Evolutionary conservation across 2,113 vertebrate genomes (phyloP), one percentile per base, ranked within the genome.

Genomic region (Anguilla rostrata): DNA sequence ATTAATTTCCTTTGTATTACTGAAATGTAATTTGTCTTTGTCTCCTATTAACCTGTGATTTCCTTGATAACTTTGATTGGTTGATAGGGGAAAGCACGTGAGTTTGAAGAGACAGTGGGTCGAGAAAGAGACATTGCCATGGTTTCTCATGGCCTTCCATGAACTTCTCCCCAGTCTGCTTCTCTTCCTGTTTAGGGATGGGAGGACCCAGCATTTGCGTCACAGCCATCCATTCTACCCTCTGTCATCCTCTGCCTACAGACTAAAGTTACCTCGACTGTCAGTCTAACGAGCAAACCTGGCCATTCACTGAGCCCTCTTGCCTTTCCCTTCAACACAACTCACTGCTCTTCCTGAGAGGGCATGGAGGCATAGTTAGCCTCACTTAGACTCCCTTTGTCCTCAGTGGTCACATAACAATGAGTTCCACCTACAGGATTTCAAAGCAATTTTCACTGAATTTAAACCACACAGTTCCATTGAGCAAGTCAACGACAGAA

Each of bases 161-260:
- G 78, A 39, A 40, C 78, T 80, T 41, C 16, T 40, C 78, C 39
- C 40, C 40, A 80, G 78, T 14, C 78, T 41, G 78, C 18, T 80
- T 41, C 78, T 18, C 78, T 39, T 80, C 78, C 78, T 80, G 78
- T 80, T 80, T 80, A 80, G 20, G 78, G 78, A 80, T 80, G 78
- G 78, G 39, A 80, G 16, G 78, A 12, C 12, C 39, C 39, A 80
- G 34, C 78, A 12, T 40, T 39, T 80, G 78, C 78, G 78, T 80
- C 78, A 80, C 40, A 46, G 12, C 40, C 16, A 29, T 0, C 18
- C 83, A 43, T 66, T 84, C 20, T 41, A 9, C 84, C 6, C 2
- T 39, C 84, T 78, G 26, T 34, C 84, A 46, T n/a, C 66, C 39
- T 49, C 66, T 60, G n/a, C 29, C 41, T 71, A 71, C 4, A 71